Conservation (phyloP, 2,113 vertebrate genomes). For the Synodontis membranacea region DNA sequence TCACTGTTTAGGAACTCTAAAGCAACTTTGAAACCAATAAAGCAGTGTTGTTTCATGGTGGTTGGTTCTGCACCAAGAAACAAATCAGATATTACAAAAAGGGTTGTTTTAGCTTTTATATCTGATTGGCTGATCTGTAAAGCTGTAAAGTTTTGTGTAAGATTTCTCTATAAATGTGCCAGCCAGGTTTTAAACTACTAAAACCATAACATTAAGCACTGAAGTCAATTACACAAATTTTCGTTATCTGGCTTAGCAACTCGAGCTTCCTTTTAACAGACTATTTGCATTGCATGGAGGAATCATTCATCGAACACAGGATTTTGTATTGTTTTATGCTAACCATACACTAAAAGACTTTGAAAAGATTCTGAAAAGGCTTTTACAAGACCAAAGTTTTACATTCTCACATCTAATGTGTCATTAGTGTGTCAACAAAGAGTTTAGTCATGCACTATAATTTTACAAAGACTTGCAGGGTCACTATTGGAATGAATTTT, state of each 20-base stretch:
- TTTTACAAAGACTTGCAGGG: too few relatives aligned
- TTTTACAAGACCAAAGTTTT: too few relatives aligned
- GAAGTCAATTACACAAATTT: neutral
- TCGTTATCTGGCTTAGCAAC: neutral
- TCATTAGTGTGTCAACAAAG: too few relatives aligned
- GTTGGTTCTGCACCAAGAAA: neutral
- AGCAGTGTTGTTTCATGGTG: neutral
- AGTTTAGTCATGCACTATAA: too few relatives aligned
- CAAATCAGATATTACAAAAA: neutral
- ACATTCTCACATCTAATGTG: too few relatives aligned
- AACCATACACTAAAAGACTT: too few relatives aligned
- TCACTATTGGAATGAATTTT: too few relatives aligned
- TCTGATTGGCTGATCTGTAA: neutral
- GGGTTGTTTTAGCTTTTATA: neutral
- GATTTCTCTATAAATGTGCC: too few relatives aligned
- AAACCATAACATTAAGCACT: too few relatives aligned
- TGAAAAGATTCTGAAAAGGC: too few relatives aligned
- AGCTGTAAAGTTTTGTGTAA: neutral
- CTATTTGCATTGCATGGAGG: neutral
- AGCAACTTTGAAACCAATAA: neutral
- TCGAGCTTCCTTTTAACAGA: too few relatives aligned
- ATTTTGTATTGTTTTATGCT: neutral
- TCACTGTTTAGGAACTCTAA: neutral
- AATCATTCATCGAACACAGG: neutral
- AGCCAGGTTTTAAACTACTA: neutral